A percentile compares a stretch with the other conserved stretches of the same genome.
phyloP scores from a whole-genome alignment of 1,140 invertebrate genomes.

The Drosophila nikananu region DNA sequence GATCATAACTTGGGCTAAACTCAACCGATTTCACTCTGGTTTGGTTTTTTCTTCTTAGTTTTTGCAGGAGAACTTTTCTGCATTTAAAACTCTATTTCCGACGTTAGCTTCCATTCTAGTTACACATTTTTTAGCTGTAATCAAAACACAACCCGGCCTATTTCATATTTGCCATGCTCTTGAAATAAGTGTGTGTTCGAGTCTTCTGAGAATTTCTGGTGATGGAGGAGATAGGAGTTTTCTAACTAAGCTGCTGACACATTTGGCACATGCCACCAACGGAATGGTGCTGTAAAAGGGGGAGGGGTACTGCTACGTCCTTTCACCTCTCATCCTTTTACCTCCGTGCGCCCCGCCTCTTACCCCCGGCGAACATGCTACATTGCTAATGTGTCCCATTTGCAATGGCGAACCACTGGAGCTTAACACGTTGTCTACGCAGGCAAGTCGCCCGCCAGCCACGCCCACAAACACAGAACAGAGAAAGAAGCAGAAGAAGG shows the following conservation, averaged over 20 bases:
- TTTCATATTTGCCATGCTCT: neutral
- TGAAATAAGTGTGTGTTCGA: constrained; percentile 1
- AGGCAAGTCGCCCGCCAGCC: constrained; percentile 59
- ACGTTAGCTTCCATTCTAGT: too few species aligned
- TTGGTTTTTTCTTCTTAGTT: too few species aligned
- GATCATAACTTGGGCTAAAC: too few species aligned
- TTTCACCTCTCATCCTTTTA: constrained; percentile 29
- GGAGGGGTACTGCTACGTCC: neutral
- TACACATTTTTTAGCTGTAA: neutral
- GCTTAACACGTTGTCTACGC: constrained; percentile 83
- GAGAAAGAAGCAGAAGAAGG: constrained; percentile 23
- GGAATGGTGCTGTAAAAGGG: neutral
- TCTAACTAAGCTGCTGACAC: constrained; percentile 59
- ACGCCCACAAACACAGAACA: constrained; percentile 25
- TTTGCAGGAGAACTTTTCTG: too few species aligned
- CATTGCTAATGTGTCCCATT: constrained; percentile 82
- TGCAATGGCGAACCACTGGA: constrained; percentile 80
- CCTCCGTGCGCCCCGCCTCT: neutral
- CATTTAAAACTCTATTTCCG: too few species aligned
- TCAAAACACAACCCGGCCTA: neutral
- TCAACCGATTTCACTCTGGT: too few species aligned
- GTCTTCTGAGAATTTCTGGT: neutral
- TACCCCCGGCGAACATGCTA: constrained; percentile 42
- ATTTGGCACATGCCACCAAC: constrained; percentile 66
- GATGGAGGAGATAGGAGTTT: neutral